A percentile compares a stretch with the other conserved stretches of the same genome.
Conservation (phyloP, 2,113 vertebrate species). For the Pogona vitticeps region DNA sequence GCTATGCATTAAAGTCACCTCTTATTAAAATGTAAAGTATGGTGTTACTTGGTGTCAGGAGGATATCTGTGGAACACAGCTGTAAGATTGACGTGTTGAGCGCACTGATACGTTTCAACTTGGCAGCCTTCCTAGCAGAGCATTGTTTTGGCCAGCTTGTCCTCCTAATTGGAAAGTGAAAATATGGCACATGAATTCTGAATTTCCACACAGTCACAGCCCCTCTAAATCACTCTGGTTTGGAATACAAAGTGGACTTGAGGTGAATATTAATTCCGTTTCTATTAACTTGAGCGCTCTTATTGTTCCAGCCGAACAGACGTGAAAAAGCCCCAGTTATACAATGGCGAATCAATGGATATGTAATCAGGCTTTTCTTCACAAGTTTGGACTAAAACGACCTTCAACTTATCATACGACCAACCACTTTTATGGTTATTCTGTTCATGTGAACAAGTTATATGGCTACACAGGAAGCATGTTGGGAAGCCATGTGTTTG, state of each 20-base stretch:
- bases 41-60: neutral
- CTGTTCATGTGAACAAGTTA: neutral
- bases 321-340: neutral
- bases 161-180: conserved; percentile 19
- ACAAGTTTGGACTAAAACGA: neutral
- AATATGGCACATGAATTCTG: neutral
- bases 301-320: neutral
- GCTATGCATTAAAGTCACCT: neutral
- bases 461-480: neutral
- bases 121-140: conserved; percentile 6
- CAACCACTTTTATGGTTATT: neutral
- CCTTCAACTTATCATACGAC: neutral
- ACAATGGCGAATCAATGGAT: neutral
- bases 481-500: neutral
- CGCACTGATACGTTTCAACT: neutral
- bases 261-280: conserved; percentile 6
- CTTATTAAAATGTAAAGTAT: conserved; percentile 9
- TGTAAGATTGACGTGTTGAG: neutral
- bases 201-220: neutral
- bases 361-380: neutral
- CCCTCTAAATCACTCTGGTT: neutral
- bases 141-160: neutral
- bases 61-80: neutral
- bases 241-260: neutral
- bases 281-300: neutral